A percentile compares a stretch with the other conserved stretches of the same genome.
phyloP scores from a whole-genome alignment of 2,888 invertebrate species.

The Beris morrisii region DNA sequence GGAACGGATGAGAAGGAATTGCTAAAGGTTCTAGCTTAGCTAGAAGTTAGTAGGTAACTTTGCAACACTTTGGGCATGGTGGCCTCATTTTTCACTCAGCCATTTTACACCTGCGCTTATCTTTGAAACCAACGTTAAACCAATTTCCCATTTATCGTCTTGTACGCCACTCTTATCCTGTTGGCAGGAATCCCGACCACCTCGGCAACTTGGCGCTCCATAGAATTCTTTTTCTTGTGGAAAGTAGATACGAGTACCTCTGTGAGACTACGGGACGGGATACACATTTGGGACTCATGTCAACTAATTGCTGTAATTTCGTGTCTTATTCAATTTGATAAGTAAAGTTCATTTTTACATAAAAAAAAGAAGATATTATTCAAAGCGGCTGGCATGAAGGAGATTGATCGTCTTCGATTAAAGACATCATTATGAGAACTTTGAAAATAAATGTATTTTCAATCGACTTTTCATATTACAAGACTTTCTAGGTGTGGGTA shows the following conservation, averaged over 20 bases:
- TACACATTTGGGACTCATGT: slow-evolving; percentile 20
- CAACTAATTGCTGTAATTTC: slow-evolving; percentile 27
- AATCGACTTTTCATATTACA: no score
- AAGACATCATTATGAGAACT: no score
- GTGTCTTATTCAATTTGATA: slow-evolving; percentile 10
- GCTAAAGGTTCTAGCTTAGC: not conserved
- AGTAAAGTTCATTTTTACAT: not conserved
- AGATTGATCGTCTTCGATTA: no score
- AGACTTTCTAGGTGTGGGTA: no score
- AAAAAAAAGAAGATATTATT: no score
- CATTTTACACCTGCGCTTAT: slow-evolving; percentile 26
- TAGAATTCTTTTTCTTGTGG: no score
- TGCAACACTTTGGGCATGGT: not conserved
- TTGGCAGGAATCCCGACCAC: no score
- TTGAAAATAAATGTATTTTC: no score
- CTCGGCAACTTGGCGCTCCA: no score
- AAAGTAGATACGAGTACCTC: no score
- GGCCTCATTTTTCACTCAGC: slow-evolving; percentile 17
- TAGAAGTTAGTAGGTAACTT: not conserved
- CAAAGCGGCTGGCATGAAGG: no score
- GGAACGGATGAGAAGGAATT: not conserved
- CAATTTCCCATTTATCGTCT: slow-evolving; percentile 22
- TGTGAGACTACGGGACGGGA: not conserved
- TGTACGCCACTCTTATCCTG: not conserved
- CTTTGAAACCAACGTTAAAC: slow-evolving; percentile 25